Evolutionary conservation across 37 sponge, comb jelly and placozoan genomes (phyloP).

Genomic region (Axinella damicornis): DNA sequence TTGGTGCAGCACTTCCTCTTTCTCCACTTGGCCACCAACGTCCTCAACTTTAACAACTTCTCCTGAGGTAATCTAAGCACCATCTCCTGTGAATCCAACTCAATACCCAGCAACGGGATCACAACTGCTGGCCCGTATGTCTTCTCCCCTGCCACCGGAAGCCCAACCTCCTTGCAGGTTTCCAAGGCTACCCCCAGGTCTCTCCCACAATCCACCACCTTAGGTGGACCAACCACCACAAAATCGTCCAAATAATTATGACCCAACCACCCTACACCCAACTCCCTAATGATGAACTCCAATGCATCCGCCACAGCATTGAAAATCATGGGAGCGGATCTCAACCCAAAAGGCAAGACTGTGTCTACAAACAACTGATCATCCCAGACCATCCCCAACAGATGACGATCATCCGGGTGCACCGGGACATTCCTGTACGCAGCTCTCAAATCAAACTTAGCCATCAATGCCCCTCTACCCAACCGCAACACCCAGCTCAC

Average conservation of each 20-base stretch:
- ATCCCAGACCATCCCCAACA: slow-evolving; percentile 23
- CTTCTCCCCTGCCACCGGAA: slow-evolving; percentile 16
- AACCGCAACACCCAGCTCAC: background rate
- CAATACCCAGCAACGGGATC: slow-evolving; percentile 21
- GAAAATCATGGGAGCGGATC: slow-evolving; percentile 8
- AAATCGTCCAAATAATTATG: slow-evolving; percentile 28
- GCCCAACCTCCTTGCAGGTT: background rate
- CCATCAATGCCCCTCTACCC: slow-evolving; percentile 6
- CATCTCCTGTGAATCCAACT: background rate
- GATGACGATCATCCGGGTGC: slow-evolving; percentile 24
- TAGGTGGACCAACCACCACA: background rate
- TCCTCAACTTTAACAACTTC: slow-evolving; percentile 7
- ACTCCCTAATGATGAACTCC: background rate
- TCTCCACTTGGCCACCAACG: slow-evolving; percentile 16
- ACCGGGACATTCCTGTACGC: slow-evolving; percentile 53
- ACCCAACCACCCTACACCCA: background rate
- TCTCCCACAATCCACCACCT: background rate
- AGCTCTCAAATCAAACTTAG: slow-evolving; percentile 34
- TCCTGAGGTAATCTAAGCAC: background rate
- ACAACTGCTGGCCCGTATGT: slow-evolving; percentile 16
- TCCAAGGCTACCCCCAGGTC: background rate
- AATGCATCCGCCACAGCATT: slow-evolving; percentile 17
- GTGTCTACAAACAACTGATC: slow-evolving; percentile 4
- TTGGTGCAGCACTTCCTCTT: background rate
- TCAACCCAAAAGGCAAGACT: slow-evolving; percentile 4